Base-by-base conservation (phyloP, 2,113 vertebrate genomes). In the Poicephalus gulielmi region DNA sequence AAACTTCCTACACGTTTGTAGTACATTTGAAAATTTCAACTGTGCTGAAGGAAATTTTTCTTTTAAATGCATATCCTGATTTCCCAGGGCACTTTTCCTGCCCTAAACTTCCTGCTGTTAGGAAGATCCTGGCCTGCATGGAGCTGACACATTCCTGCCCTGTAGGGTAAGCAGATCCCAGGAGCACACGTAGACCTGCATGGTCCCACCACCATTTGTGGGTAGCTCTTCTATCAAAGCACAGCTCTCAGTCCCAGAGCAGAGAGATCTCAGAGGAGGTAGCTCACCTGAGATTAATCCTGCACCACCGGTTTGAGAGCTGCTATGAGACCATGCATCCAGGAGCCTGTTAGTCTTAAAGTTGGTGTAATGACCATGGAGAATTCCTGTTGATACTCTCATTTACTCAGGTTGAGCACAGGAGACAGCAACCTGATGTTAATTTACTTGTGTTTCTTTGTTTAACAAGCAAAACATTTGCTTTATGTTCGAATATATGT, bases 391-490 rank as follows among this genome's bases (percentile, higher is more conserved):
- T 86, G 39, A 25, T 77, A 4, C 16, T 71, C 53, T 41, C 9
- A 9, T 86, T 81, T 88, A 39, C 60, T 92, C 35, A 43, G 46
- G n/a, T 17, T 66, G 41, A 93, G 35, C 53, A 52, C 52, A 64
- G 28, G 76, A 81, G 74, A 62, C 52, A 62, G 37, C 49, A 71
- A 3, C 43, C n/a, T 55, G 60, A 20, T 83, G 59, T 83, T 93
- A 80, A 92, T 86, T 94, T 86, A 64, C 67, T 79, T 78, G 41
- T 78, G 69, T 89, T 64, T 92, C 63, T 92, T 84, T 91, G 81
- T 89, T 95, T 89, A 92, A 47, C 30, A 76, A 69, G 53, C 49
- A 62, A 63, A 86, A 87, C 50, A 6, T 82, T 91, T 55, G 17
- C 52, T 88, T 94, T 88, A 71, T 44, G 86, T 93, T 94, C 84